Base-by-base conservation (phyloP, 2,797 vertebrate genomes). In the Hydrolagus colliei region DNA sequence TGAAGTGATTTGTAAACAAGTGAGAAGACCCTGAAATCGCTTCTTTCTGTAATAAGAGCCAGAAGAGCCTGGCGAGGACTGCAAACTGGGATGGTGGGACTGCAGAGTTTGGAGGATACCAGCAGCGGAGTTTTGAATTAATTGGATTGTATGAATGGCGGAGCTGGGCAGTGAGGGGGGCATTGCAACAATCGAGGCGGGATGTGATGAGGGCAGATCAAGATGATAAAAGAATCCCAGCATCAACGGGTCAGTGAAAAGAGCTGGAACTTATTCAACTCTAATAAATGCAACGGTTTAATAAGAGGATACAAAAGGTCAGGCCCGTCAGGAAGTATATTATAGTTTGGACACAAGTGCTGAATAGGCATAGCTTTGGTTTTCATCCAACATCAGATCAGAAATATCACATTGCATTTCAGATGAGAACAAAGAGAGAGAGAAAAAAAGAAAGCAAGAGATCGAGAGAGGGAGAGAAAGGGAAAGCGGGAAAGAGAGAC, bases 291-390 rank as follows among this genome's bases (percentile, higher is more conserved):
- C 16, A 32, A 52, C 27, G 79, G 2, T 32, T 67, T 12, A 68
- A 41, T 41, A 41, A 32, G 65, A n/a, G 65, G 20, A 67, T 41
- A 10, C 20, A 67, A 82, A 71, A 84, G 8, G 65, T 84, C 79
- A 71, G 32, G 16, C 79, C 32, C 3, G 16, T 27, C 14, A 27
- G 35, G 65, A 82, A 67, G 62, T 35, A 1, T 2, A 71, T 67
- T 71, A 52, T 63, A 9, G 4, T 4, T 52, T 68, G 65, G 79
- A 35, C 79, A 84, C 79, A 68, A 68, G 9, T 84, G 71, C 85
- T 86, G 88, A 79, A 16, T 35, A 77, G 86, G 87, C 73, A 82
- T 65, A 41, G 88, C 22, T 86, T 87, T 86, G 86, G 78, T 72
- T 79, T 86, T 41, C 75, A 78, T 86, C 62, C 68, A 32, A 86